Percentiles rank a stretch among this genome's conserved stretches.
These are phyloP conservation scores for Oreortyx pictus DNA, from an alignment of 2,797 vertebrate genomes.

Conservation along the genomic window DNA sequence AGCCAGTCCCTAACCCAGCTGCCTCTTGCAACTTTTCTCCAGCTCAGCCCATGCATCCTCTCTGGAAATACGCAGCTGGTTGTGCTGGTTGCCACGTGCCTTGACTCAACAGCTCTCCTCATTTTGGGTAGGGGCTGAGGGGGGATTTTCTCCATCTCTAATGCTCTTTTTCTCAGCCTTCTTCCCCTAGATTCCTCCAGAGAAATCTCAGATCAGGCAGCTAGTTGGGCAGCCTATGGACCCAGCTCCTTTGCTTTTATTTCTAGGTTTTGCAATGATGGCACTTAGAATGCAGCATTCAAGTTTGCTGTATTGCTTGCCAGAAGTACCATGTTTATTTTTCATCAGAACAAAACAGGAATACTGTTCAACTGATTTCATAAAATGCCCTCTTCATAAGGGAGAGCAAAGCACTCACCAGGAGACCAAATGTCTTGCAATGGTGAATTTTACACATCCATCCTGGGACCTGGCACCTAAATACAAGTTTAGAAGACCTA, in stretches of 20 bases:
- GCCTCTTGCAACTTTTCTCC: not conserved
- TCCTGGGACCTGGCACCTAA: not conserved
- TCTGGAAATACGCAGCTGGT: not conserved
- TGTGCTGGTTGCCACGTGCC: not conserved
- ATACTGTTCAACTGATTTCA: not conserved
- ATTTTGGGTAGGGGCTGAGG: not conserved
- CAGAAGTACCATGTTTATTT: not conserved
- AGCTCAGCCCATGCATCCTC: not conserved
- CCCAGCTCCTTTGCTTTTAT: not conserved
- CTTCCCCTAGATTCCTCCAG: not conserved
- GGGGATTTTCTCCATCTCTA: not conserved
- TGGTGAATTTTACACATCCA: not conserved
- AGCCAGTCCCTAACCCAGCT: not conserved
- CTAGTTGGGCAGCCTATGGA: not conserved
- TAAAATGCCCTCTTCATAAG: not conserved
- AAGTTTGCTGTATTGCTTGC: not conserved
- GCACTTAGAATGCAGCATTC: not conserved
- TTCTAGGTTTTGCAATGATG: not conserved
- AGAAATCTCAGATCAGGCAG: not conserved
- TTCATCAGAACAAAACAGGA: not conserved
- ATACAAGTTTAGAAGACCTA: not conserved
- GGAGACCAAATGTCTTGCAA: not conserved
- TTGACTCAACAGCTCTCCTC: not conserved
- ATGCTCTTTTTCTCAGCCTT: not conserved
- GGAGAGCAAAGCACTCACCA: not conserved